Evolutionary conservation across 2,888 invertebrate genomes (phyloP), one percentile per base, ranked within the genome.

Genomic region (Hypselothyrea guttata): DNA sequence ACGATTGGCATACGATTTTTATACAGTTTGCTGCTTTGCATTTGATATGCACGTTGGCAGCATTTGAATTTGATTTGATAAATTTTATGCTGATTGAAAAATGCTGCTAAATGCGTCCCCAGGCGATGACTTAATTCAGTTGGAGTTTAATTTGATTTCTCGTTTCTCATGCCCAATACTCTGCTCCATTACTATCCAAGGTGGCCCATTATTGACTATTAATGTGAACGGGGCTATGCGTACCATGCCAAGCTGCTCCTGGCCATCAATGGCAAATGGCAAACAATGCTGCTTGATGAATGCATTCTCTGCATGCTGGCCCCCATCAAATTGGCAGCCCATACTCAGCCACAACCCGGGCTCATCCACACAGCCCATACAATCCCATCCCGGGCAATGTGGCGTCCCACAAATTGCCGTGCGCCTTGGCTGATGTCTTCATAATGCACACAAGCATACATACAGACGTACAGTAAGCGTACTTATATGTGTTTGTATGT

Each of bases 11-110:
- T 81, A 61, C 64, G 81, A 84, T 81, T 78, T 79, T 83, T 72
- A 73, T 75, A 55, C 61, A 49, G 35, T 31, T 57, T 60, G 46
- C 57, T 53, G 59, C 42, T 79, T 79, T 84, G 78, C 78, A 79
- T 79, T 79, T 77, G 47, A 71, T 58, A 71, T 60, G 66, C 72
- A 68, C 70, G 63, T 47, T 27, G 38, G 28, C 38, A 53, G 53
- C 69, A 74, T 76, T 79, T 67, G 84, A 76, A 72, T 84, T 82
- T 84, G 83, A 82, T 81, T 81, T 82, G 81, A 82, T 84, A 82
- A 75, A 82, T 82, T 82, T 82, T 82, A 82, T 82, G 81, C 79
- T 82, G 81, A 82, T 84, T 82, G 81, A 68, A 82, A 82, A 79
- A 84, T 56, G 82, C 64, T 77, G 75, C 79, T 68, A 68, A 82